Conservation (phyloP, 2,797 vertebrate genomes). For the Synaphobranchus kaupii region DNA sequence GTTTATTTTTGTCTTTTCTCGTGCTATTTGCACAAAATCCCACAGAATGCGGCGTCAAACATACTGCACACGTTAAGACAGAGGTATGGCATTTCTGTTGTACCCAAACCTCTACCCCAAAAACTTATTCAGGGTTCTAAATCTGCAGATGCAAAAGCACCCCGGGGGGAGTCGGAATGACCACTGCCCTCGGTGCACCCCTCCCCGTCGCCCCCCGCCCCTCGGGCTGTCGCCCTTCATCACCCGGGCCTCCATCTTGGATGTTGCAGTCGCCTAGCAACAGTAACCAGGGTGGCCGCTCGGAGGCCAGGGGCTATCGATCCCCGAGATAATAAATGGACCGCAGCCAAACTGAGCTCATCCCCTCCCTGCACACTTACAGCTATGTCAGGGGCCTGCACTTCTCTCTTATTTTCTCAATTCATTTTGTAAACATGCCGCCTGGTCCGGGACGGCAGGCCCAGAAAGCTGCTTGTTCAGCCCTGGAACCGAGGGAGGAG, state of each 20-base stretch:
- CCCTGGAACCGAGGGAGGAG: not conserved
- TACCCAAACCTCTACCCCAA: constrained; percentile 36
- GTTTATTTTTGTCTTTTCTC: not conserved
- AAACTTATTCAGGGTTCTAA: constrained; percentile 55
- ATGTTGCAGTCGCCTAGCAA: constrained; percentile 85
- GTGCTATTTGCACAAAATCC: not conserved
- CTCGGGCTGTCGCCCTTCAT: constrained; percentile 77
- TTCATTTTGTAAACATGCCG: constrained; percentile 61
- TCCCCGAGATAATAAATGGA: constrained; percentile 76
- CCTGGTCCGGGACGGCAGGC: constrained; percentile 60
- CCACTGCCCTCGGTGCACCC: constrained; percentile 68
- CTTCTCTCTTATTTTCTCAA: constrained; percentile 69
- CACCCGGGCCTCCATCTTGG: constrained; percentile 79
- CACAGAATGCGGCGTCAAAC: not conserved
- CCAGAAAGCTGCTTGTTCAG: constrained; percentile 14
- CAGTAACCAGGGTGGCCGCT: constrained; percentile 77
- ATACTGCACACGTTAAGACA: not conserved
- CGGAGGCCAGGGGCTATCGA: constrained; percentile 80
- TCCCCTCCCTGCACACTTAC: constrained; percentile 34
- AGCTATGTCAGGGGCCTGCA: constrained; percentile 62
- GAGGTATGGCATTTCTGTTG: constrained; percentile 24
- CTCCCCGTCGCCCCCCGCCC: constrained; percentile 52
- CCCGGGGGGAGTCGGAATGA: constrained; percentile 75
- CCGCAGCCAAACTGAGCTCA: constrained; percentile 65
- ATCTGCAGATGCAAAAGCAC: constrained; percentile 68